Evolutionary conservation across 2,888 invertebrate species (phyloP).

Genomic region (Pherbina coryleti): DNA sequence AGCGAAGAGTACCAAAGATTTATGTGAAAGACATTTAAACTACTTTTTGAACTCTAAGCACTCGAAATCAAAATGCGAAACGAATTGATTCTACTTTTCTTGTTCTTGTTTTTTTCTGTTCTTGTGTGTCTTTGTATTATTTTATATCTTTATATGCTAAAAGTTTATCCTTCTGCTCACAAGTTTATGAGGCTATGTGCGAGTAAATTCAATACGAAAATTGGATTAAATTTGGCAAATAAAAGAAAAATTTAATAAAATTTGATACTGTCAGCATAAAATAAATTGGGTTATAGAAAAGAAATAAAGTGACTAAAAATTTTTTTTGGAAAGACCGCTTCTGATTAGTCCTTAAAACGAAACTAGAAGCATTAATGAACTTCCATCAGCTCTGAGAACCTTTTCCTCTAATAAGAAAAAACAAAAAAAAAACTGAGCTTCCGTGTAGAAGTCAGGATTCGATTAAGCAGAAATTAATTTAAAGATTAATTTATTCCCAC

Average conservation of each 20-base stretch:
- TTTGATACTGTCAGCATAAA: neutral
- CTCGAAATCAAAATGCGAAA: constrained; percentile 38
- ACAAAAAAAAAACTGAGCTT: too few species aligned
- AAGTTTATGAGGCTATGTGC: too few species aligned
- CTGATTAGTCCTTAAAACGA: too few species aligned
- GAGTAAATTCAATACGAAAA: neutral
- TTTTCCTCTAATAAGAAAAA: too few species aligned
- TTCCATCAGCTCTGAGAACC: too few species aligned
- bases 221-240: neutral
- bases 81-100: constrained; percentile 28
- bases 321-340: neutral
- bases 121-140: too few species aligned
- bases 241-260: neutral
- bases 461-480: too few species aligned
- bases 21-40: constrained; percentile 27
- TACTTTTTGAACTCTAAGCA: constrained; percentile 22
- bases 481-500: too few species aligned
- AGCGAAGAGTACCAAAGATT: constrained; percentile 5
- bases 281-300: too few species aligned
- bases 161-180: neutral
- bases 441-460: too few species aligned
- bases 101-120: neutral
- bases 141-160: neutral
- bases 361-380: too few species aligned
- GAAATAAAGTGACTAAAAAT: neutral